Evolutionary conservation across 1,140 invertebrate species (phyloP).

Genomic region (Capitella teleta): DNA sequence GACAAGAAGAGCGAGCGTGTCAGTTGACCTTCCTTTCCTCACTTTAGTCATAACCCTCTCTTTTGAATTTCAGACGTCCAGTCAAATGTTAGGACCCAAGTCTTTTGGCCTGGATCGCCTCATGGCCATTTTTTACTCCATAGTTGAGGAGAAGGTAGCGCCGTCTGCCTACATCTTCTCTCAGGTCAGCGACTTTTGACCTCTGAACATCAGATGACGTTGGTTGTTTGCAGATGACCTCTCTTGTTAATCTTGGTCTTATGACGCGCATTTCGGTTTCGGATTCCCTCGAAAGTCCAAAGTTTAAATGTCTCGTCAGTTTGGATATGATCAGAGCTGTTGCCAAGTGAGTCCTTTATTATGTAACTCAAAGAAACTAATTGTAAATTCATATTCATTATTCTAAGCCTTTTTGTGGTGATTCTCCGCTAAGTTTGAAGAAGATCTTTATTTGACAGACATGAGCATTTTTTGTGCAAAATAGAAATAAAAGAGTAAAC

Average conservation of each 20-base stretch:
- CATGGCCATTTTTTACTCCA: slow-evolving; percentile 82
- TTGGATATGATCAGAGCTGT: slow-evolving; percentile 40
- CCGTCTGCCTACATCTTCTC: slow-evolving; percentile 64
- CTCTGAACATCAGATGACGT: neutral
- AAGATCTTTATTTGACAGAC: no score
- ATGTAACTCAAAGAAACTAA: no score
- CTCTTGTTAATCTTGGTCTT: slow-evolving; percentile 40
- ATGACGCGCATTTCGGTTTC: slow-evolving; percentile 33
- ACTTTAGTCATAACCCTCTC: no score
- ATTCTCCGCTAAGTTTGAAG: no score
- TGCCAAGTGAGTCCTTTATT: slow-evolving; percentile 38
- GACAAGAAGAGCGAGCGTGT: neutral
- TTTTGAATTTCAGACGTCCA: slow-evolving; percentile 28
- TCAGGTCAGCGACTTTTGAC: slow-evolving; percentile 22
- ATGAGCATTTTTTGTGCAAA: no score
- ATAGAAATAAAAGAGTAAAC: no score
- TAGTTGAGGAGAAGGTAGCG: slow-evolving; percentile 69
- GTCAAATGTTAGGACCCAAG: slow-evolving; percentile 59
- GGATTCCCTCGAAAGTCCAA: slow-evolving; percentile 41
- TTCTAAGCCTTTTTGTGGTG: no score
- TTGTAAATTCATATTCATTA: no score
- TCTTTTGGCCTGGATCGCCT: slow-evolving; percentile 70
- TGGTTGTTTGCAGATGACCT: slow-evolving; percentile 33
- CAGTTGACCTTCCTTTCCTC: no score
- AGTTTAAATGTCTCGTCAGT: slow-evolving; percentile 43